Percentiles rank a stretch among this genome's conserved stretches.
Conservation (phyloP, 2,797 vertebrate species). For the Hybognathus amarus region DNA sequence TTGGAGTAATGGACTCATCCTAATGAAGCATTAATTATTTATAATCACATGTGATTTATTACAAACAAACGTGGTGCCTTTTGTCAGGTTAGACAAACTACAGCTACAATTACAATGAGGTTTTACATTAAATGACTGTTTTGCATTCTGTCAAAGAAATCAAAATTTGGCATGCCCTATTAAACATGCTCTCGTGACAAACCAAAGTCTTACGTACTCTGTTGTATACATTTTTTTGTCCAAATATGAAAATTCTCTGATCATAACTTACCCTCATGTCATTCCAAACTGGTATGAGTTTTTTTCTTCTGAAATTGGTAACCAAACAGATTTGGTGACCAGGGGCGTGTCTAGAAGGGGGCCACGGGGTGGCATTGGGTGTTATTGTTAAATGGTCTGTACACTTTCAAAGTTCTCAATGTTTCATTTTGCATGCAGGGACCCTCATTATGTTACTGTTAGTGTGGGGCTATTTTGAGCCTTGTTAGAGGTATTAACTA, state of each 20-base stretch:
- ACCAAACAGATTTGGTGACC: background rate
- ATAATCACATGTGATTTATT: conserved; percentile 40
- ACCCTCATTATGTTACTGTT: too few species aligned
- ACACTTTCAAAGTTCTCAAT: too few species aligned
- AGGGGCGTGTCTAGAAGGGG: too few species aligned
- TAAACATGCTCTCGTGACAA: background rate
- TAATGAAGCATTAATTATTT: conserved; percentile 33
- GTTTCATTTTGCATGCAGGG: too few species aligned
- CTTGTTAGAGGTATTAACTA: too few species aligned
- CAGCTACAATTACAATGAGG: conserved; percentile 43
- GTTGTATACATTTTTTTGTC: background rate
- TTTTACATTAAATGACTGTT: conserved; percentile 40
- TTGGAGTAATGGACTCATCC: conserved; percentile 16
- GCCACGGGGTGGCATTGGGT: too few species aligned
- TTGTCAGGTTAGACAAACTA: conserved; percentile 33
- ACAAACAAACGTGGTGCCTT: conserved; percentile 18
- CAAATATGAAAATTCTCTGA: background rate
- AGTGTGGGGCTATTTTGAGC: too few species aligned
- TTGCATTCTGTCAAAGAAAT: background rate
- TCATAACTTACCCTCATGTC: background rate
- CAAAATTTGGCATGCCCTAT: background rate
- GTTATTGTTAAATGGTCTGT: too few species aligned
- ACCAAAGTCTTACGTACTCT: background rate
- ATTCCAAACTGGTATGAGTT: background rate
- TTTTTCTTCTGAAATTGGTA: background rate